A percentile compares a stretch with the other conserved stretches of the same genome.
These are phyloP conservation scores for Acronicta aceris DNA, from an alignment of 2,888 invertebrate species.

Conservation along the genomic window DNA sequence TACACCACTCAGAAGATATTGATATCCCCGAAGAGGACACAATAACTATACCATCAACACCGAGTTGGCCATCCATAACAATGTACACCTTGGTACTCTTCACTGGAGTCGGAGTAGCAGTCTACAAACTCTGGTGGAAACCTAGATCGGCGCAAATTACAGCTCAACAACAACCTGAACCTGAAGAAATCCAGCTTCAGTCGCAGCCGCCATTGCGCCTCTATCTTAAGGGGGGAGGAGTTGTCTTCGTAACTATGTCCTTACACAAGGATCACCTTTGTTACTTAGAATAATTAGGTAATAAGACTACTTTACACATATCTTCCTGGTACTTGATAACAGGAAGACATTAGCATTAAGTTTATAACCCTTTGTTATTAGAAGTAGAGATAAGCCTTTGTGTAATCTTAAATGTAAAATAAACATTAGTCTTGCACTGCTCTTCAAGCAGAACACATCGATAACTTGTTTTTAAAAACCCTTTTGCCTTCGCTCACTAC, in stretches of 20 bases:
- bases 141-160: background rate
- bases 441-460: background rate
- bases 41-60: background rate
- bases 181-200: background rate
- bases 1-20: no score
- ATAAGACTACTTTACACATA: background rate
- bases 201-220: background rate
- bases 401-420: background rate
- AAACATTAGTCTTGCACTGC: background rate
- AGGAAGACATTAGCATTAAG: background rate
- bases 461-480: background rate
- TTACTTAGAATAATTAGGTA: background rate
- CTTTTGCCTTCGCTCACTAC: background rate
- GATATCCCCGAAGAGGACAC: background rate
- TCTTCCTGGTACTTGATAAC: background rate
- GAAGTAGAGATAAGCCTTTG: background rate
- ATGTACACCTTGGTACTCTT: background rate
- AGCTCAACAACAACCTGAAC: background rate
- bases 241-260: background rate
- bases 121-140: background rate
- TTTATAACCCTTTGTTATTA: background rate
- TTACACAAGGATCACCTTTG: no score
- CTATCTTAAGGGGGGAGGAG: background rate
- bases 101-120: background rate
- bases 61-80: background rate